A percentile compares a stretch with the other conserved stretches of the same genome.
Evolutionary conservation across 2,797 vertebrate species (phyloP).

Genomic region (Triplophysa bombifrons): DNA sequence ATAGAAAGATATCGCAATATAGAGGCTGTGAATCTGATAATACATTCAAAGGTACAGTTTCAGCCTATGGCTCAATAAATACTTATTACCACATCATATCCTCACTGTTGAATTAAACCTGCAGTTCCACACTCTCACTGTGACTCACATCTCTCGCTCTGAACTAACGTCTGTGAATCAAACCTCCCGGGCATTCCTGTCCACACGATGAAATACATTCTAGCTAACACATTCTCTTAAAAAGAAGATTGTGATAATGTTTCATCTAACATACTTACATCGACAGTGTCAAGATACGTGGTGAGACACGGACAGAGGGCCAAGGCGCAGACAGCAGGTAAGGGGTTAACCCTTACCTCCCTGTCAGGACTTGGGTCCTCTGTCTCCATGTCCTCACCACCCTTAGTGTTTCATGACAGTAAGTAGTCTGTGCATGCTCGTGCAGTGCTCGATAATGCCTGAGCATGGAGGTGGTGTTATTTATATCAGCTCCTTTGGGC

Average conservation of each 20-base stretch:
- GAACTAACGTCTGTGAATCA: conserved; percentile 8
- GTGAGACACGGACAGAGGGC: too few relatives aligned
- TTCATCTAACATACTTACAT: background rate
- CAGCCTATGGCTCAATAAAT: background rate
- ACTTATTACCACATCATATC: conserved; percentile 17
- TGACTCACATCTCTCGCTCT: conserved; percentile 25
- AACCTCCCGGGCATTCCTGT: background rate
- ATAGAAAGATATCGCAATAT: background rate
- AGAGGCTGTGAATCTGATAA: background rate
- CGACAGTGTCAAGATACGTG: too few relatives aligned
- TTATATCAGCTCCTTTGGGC: too few relatives aligned
- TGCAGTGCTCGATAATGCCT: too few relatives aligned
- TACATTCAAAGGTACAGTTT: conserved; percentile 19
- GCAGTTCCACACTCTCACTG: background rate
- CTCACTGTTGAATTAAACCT: conserved; percentile 13
- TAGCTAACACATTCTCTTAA: background rate
- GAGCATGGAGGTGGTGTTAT: too few relatives aligned
- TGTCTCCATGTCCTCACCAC: too few relatives aligned
- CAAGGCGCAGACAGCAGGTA: too few relatives aligned
- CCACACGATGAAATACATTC: background rate
- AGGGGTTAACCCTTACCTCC: too few relatives aligned
- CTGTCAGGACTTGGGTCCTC: too few relatives aligned
- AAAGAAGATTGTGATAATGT: background rate
- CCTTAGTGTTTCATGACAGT: too few relatives aligned
- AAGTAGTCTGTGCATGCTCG: too few relatives aligned